Percentiles rank a stretch among this genome's conserved stretches.
Conservation (phyloP, 2,797 vertebrate genomes). For the Acrossocheilus wenchowensis region DNA sequence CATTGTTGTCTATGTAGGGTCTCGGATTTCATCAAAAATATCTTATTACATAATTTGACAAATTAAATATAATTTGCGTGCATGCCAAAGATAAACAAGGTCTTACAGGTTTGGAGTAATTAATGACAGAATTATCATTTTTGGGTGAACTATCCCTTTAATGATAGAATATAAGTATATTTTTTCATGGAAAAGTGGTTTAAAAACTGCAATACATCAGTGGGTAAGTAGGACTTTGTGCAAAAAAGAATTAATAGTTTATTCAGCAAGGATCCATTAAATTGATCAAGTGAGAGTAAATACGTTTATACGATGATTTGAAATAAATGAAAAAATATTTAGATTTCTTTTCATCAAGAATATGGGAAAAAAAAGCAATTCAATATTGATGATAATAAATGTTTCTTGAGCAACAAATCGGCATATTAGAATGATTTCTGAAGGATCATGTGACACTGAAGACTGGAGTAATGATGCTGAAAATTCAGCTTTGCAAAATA, state of each 20-base stretch:
- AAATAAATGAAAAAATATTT: neutral
- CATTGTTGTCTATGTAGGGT: no score
- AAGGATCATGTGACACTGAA: neutral
- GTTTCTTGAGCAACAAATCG: neutral
- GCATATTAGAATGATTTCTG: neutral
- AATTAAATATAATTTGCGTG: no score
- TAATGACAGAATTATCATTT: neutral
- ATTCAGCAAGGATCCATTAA: neutral
- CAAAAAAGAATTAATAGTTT: neutral
- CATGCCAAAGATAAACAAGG: no score
- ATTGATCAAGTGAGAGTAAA: neutral
- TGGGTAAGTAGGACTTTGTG: neutral
- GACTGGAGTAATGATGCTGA: neutral
- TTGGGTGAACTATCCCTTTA: neutral
- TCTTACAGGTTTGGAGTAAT: neutral
- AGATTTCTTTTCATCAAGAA: neutral
- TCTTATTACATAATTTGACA: no score
- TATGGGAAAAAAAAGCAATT: neutral
- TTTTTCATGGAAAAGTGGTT: neutral
- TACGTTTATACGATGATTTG: neutral
- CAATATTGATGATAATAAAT: neutral
- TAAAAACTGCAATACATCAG: neutral
- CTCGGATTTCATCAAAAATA: no score
- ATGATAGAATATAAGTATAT: neutral
- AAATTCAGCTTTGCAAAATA: neutral